Conservation (phyloP, 2,888 invertebrate species). For the Eupeodes latifasciatus region DNA sequence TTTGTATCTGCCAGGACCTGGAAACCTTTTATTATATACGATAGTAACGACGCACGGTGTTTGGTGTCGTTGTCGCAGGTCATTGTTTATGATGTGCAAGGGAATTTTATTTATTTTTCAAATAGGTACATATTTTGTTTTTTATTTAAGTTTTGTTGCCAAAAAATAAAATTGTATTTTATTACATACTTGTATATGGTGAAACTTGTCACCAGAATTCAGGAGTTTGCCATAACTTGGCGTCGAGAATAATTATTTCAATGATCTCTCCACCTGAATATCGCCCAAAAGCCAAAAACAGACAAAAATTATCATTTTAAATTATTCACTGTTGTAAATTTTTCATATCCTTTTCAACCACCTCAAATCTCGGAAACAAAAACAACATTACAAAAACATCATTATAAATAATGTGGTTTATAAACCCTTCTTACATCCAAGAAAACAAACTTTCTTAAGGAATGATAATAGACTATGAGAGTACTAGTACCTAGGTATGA, state of each 20-base stretch:
- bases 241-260: neutral
- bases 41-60: neutral
- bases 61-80: slow-evolving; percentile 61
- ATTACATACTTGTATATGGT: neutral
- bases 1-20: slow-evolving; percentile 69
- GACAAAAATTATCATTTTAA: neutral
- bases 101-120: slow-evolving; percentile 63
- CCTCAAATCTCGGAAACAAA: neutral
- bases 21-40: slow-evolving; percentile 30
- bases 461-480: slow-evolving; percentile 65
- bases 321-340: neutral
- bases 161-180: slow-evolving; percentile 38
- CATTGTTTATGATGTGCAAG: slow-evolving; percentile 74
- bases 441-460: slow-evolving; percentile 6
- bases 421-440: neutral
- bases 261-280: neutral
- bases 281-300: neutral
- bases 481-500: neutral
- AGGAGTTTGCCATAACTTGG: neutral
- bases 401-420: neutral
- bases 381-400: neutral
- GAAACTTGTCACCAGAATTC: neutral
- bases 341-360: neutral
- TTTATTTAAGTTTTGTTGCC: slow-evolving; percentile 56
- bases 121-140: neutral